A percentile compares a stretch with the other conserved stretches of the same genome.
These are phyloP conservation scores for Diaperis boleti DNA, from an alignment of 2,888 invertebrate species.

Conservation along the genomic window DNA sequence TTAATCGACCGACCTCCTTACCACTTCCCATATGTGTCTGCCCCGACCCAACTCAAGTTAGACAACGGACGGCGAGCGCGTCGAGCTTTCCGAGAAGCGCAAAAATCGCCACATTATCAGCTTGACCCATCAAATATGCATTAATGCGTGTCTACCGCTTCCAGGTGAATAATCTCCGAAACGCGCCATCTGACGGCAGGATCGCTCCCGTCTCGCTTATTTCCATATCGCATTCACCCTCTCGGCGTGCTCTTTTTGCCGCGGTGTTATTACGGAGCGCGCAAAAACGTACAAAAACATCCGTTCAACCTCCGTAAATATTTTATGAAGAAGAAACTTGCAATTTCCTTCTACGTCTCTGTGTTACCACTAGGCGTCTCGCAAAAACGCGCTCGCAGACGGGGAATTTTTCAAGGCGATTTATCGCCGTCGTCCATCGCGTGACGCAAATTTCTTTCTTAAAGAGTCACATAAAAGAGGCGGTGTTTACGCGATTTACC, in stretches of 20 bases:
- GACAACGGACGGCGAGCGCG: too few relatives aligned
- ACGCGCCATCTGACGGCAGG: constrained; percentile 17
- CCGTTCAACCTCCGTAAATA: constrained; percentile 37
- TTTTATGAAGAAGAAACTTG: constrained; percentile 44
- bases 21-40: too few relatives aligned
- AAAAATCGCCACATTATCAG: not conserved
- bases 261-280: constrained; percentile 18
- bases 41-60: too few relatives aligned
- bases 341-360: constrained; percentile 42
- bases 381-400: constrained; percentile 19
- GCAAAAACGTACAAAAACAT: constrained; percentile 29
- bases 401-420: constrained; percentile 36
- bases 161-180: constrained; percentile 26
- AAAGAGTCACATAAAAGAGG: constrained; percentile 12
- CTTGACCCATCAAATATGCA: constrained; percentile 9
- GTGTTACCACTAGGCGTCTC: constrained; percentile 23
- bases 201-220: constrained; percentile 12
- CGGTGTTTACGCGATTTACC: constrained; percentile 11
- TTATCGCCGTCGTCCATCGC: constrained; percentile 12
- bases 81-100: not conserved
- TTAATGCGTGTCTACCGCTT: constrained; percentile 17
- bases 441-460: constrained; percentile 28
- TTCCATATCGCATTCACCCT: constrained; percentile 25
- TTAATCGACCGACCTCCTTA: too few relatives aligned
- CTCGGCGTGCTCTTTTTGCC: constrained; percentile 17